These are phyloP conservation scores for Corvus cornix DNA, from an alignment of 2,113 vertebrate species.

Conservation along the genomic window DNA sequence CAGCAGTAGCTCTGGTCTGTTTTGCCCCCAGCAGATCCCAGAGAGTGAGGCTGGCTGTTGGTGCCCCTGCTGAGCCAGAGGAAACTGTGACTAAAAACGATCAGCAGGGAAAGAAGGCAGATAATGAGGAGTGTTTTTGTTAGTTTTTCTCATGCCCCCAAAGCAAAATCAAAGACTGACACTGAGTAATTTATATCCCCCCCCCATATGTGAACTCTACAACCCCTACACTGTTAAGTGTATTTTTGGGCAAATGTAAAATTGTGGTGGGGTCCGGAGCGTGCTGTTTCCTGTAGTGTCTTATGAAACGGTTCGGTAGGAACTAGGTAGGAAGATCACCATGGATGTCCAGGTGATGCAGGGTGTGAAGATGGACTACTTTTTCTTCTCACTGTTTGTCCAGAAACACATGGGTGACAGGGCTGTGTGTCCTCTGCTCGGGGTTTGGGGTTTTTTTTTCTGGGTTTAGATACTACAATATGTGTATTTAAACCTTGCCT, in stretches of 20 bases:
- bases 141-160: background rate
- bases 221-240: background rate
- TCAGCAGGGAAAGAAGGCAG: background rate
- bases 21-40: background rate
- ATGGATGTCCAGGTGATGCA: background rate
- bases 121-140: background rate
- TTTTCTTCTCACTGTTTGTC: background rate
- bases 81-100: background rate
- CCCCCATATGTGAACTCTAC: background rate
- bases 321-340: background rate
- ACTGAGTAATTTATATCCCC: background rate
- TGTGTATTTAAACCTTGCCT: background rate
- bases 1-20: background rate
- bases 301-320: background rate
- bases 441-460: accelerated
- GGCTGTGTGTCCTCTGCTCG: background rate
- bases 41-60: background rate
- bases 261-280: background rate
- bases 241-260: background rate
- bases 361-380: background rate
- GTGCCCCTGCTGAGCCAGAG: background rate
- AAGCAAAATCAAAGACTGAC: background rate
- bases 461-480: background rate
- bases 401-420: background rate
- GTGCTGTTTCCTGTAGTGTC: background rate